A percentile compares a stretch with the other conserved stretches of the same genome.
These are phyloP conservation scores for Pedionomus torquatus DNA, from an alignment of 2,113 vertebrate species.

Conservation along the genomic window DNA sequence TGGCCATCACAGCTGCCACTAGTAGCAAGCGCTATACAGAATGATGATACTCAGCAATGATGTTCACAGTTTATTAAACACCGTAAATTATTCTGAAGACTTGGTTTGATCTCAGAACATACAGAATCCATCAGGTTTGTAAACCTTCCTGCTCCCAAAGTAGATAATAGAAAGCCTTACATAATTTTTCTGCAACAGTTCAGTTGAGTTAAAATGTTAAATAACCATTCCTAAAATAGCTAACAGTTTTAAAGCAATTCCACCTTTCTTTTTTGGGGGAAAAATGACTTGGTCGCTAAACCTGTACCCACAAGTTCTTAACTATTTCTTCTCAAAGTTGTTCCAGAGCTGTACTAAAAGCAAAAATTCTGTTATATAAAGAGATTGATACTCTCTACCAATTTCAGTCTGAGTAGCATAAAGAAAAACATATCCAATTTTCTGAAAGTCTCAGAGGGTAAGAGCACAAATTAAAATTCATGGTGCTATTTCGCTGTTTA, in stretches of 20 bases:
- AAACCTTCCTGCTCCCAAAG: conserved; percentile 14
- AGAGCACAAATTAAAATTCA: background rate
- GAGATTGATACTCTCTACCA: background rate
- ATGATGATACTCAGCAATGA: background rate
- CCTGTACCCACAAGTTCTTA: background rate
- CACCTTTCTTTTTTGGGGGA: background rate
- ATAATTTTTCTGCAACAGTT: conserved; percentile 18
- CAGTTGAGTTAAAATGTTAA: conserved; percentile 36
- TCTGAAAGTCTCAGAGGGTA: background rate
- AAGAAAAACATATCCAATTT: background rate
- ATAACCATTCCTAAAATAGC: conserved; percentile 13
- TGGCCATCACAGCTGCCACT: background rate
- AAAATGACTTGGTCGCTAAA: background rate
- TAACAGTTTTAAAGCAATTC: background rate
- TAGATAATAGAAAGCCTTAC: background rate
- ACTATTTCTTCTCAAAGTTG: background rate
- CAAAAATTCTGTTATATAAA: background rate
- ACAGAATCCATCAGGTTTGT: background rate
- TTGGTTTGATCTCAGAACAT: conserved; percentile 35
- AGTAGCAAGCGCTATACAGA: background rate
- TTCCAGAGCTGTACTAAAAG: background rate
- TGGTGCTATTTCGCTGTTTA: background rate
- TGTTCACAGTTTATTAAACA: conserved; percentile 9
- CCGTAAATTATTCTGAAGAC: conserved; percentile 41
- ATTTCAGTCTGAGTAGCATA: background rate